Evolutionary conservation across 2,797 vertebrate species (phyloP).

Genomic region (Enteromius argenteus): DNA sequence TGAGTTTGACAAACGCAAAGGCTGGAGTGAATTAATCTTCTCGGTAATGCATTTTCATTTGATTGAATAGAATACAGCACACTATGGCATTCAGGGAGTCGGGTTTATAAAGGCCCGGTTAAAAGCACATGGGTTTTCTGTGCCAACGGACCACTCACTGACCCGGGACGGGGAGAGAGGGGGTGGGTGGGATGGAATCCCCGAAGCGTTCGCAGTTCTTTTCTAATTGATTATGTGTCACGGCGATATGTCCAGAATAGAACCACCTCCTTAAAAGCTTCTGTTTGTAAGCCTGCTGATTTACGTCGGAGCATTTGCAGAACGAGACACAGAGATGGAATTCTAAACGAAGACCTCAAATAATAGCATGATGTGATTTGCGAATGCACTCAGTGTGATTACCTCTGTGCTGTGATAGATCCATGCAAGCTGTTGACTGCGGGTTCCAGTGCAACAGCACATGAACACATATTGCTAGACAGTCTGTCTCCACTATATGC

Average conservation of each 20-base stretch:
- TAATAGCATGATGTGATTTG: slow-evolving; percentile 49
- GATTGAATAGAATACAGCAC: slow-evolving; percentile 56
- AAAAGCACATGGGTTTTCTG: slow-evolving; percentile 17
- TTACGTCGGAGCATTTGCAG: slow-evolving; percentile 40
- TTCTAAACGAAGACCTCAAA: slow-evolving; percentile 36
- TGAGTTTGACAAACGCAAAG: slow-evolving; percentile 29
- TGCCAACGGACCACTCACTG: slow-evolving; percentile 54
- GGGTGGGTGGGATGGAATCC: slow-evolving; percentile 23
- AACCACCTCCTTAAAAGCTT: slow-evolving; percentile 49
- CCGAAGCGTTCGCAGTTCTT: slow-evolving; percentile 38
- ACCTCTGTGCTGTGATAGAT: slow-evolving; percentile 31
- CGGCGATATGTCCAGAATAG: slow-evolving; percentile 31
- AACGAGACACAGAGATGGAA: slow-evolving; percentile 22
- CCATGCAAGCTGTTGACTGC: slow-evolving; percentile 32
- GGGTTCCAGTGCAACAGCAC: slow-evolving; percentile 19
- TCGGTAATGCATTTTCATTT: slow-evolving; percentile 54
- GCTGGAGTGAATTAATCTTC: slow-evolving; percentile 44
- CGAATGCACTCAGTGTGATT: slow-evolving; percentile 56
- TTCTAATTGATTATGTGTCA: slow-evolving; percentile 48
- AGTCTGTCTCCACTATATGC: slow-evolving; percentile 38
- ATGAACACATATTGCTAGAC: slow-evolving; percentile 37
- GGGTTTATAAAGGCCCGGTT: slow-evolving; percentile 43
- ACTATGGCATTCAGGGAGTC: slow-evolving; percentile 33
- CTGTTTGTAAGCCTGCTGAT: slow-evolving; percentile 39
- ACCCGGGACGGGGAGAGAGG: background rate